phyloP scores from a whole-genome alignment of 2,888 invertebrate species.

The Chironomus tentans region DNA sequence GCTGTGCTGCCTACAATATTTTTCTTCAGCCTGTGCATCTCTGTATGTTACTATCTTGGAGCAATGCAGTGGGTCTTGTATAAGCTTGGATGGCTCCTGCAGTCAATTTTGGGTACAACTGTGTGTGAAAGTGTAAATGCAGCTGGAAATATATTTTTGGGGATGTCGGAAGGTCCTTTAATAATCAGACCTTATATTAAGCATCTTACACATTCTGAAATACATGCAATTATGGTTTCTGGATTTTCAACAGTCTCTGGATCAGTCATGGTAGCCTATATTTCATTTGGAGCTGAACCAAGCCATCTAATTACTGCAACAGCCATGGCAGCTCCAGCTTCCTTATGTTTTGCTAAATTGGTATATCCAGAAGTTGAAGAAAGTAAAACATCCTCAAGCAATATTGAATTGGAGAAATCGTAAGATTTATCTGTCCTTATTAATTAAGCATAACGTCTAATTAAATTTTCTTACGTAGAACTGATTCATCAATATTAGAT shows the following conservation, averaged over 20 bases:
- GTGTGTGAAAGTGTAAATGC: conserved; percentile 91
- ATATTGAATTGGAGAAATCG: conserved; percentile 62
- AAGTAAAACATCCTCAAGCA: conserved; percentile 64
- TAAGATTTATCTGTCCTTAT: conserved; percentile 40
- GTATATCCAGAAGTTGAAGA: conserved; percentile 85
- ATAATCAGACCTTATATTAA: conserved; percentile 78
- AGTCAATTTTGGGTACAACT: conserved; percentile 68
- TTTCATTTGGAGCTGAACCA: conserved; percentile 79
- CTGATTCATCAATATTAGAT: conserved; percentile 76
- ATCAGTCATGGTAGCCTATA: conserved; percentile 88
- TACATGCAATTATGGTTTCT: conserved; percentile 87
- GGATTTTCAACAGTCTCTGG: conserved; percentile 86
- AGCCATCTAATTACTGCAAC: conserved; percentile 85
- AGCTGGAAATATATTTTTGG: conserved; percentile 89
- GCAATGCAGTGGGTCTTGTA: conserved; percentile 77
- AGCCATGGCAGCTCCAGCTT: conserved; percentile 94
- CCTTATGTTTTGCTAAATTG: conserved; percentile 81
- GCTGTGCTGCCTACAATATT: conserved; percentile 81
- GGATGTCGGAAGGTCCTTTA: conserved; percentile 86
- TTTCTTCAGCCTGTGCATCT: conserved; percentile 87
- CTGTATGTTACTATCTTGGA: conserved; percentile 81
- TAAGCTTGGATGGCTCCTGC: conserved; percentile 70
- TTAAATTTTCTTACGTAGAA: conserved; percentile 44
- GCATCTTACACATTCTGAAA: conserved; percentile 76
- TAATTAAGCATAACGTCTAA: not conserved